A percentile compares a stretch with the other conserved stretches of the same genome.
Conservation (phyloP, 2,888 invertebrate species). For the Carabus problematicus region DNA sequence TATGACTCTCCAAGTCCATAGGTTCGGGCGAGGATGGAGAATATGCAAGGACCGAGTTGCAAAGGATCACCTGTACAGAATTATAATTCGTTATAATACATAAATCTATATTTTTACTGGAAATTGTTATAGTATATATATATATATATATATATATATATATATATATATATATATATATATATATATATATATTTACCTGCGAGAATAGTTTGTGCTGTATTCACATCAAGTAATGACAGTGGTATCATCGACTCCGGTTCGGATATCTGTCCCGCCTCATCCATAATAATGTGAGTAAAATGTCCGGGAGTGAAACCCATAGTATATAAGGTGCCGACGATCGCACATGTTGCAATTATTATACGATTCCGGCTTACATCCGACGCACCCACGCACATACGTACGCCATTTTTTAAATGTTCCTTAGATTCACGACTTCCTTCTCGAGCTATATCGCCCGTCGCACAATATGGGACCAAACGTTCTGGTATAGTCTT, state of each 20-base stretch:
- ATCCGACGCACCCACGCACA: constrained; percentile 56
- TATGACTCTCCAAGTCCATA: constrained; percentile 78
- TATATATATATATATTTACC: too few species aligned
- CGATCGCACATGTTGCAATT: constrained; percentile 81
- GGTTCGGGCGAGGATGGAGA: constrained; percentile 68
- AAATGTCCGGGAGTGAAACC: constrained; percentile 81
- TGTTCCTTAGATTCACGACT: constrained; percentile 54
- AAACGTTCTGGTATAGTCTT: constrained; percentile 68
- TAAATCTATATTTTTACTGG: too few species aligned
- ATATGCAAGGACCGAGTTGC: constrained; percentile 86
- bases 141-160: too few species aligned
- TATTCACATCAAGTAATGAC: constrained; percentile 66
- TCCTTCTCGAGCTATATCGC: constrained; percentile 64
- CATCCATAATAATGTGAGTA: constrained; percentile 90
- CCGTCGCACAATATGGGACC: constrained; percentile 74
- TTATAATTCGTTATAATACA: not conserved
- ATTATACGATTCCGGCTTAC: constrained; percentile 83
- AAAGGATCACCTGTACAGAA: constrained; percentile 76
- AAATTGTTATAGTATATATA: too few species aligned
- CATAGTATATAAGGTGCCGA: constrained; percentile 74
- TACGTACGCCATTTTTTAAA: constrained; percentile 33
- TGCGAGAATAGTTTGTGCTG: constrained; percentile 74
- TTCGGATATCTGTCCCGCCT: constrained; percentile 92
- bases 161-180: too few species aligned
- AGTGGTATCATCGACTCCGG: constrained; percentile 87